phyloP scores from a whole-genome alignment of 1,140 invertebrate genomes.

The Lordiphosa collinella region DNA sequence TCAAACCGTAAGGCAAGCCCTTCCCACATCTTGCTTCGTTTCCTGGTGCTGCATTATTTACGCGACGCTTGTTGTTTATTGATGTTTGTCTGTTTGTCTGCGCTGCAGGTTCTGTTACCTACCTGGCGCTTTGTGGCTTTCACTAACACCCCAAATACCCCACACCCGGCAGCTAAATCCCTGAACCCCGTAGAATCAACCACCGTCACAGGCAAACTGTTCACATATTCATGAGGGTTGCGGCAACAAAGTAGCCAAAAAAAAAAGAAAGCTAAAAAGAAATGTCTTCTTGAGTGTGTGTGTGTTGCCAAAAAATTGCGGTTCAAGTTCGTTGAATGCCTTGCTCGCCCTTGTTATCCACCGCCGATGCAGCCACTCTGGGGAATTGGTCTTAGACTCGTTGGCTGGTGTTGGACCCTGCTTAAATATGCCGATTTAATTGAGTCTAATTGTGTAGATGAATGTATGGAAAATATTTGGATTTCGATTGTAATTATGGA shows the following conservation, averaged over 20 bases:
- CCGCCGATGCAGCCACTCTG: constrained; percentile 52
- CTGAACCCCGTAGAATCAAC: no score
- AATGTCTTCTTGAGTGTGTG: constrained; percentile 37
- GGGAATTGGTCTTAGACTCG: constrained; percentile 50
- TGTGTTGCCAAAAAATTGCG: constrained; percentile 69
- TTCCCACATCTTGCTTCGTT: constrained; percentile 23
- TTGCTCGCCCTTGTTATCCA: constrained; percentile 52
- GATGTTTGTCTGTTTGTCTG: constrained; percentile 64
- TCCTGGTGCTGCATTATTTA: constrained; percentile 69
- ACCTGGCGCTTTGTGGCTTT: constrained; percentile 57
- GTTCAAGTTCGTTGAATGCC: constrained; percentile 67
- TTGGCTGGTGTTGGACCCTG: constrained; percentile 35
- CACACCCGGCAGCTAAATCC: neutral
- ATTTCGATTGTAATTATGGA: constrained; percentile 14
- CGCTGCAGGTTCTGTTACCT: constrained; percentile 39
- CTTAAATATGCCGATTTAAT: constrained; percentile 73
- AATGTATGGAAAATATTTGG: constrained; percentile 31
- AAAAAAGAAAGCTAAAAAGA: constrained; percentile 20
- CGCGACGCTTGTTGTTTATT: constrained; percentile 74
- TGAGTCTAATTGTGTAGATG: constrained; percentile 73
- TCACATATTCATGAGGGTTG: constrained; percentile 79
- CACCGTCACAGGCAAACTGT: constrained; percentile 32
- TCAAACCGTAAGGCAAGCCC: constrained; percentile 11
- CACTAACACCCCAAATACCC: constrained; percentile 25
- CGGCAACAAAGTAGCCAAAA: constrained; percentile 69